Conservation (phyloP, 2,797 vertebrate genomes). For the Steatocranus sp. region DNA sequence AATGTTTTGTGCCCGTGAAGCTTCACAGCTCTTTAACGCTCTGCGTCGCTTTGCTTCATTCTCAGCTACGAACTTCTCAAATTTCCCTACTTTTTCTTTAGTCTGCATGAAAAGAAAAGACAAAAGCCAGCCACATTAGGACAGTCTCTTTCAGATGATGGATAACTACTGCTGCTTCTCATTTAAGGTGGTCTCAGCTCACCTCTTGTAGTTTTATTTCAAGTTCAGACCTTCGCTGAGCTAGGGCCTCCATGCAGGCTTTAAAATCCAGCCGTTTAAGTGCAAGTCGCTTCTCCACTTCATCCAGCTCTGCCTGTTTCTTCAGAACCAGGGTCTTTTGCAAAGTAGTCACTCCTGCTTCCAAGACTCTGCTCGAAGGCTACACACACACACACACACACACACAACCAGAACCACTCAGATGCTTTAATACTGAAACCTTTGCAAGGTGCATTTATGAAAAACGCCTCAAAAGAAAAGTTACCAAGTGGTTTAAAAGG, state of each 20-base stretch:
- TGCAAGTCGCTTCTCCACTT: constrained; percentile 61
- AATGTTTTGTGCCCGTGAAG: constrained; percentile 62
- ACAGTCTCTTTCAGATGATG: not conserved
- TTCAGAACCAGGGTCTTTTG: constrained; percentile 74
- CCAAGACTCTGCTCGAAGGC: constrained; percentile 57
- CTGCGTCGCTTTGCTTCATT: constrained; percentile 64
- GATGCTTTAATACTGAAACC: not conserved
- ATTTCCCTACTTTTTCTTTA: constrained; percentile 65
- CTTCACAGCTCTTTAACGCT: constrained; percentile 68
- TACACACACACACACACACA: constrained; percentile 12
- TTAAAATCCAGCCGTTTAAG: constrained; percentile 72
- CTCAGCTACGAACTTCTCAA: constrained; percentile 72
- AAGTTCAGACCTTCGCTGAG: constrained; percentile 61
- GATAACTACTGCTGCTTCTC: not conserved
- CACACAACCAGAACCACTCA: not conserved
- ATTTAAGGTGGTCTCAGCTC: not conserved
- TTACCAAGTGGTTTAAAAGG: not conserved
- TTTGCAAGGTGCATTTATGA: not conserved
- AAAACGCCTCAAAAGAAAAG: not conserved
- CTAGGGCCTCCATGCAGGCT: constrained; percentile 45
- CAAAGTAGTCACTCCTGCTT: constrained; percentile 66
- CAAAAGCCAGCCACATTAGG: not conserved
- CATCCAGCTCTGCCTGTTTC: constrained; percentile 70
- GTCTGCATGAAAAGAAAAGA: constrained; percentile 50
- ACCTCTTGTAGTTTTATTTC: constrained; percentile 69